Base-by-base conservation (phyloP, 1,140 invertebrate species). In the Drosophila gunungcola region DNA sequence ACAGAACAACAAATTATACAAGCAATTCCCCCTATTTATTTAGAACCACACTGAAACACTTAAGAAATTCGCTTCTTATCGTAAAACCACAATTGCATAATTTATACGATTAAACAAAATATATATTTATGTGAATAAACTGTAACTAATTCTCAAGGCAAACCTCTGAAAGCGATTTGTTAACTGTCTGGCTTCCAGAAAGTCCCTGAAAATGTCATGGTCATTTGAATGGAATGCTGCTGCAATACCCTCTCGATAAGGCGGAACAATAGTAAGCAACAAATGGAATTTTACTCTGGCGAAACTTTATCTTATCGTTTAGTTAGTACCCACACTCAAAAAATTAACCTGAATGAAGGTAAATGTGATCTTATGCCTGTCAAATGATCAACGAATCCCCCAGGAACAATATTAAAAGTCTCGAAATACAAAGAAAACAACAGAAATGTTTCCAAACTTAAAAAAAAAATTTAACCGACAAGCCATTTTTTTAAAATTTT, bases 81-180 rank as follows among this genome's bases (percentile, higher is more conserved):
- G 73, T 84, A 72, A 74, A 68, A 51, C 49, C 43, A 70, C 45
- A 81, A 81, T 67, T 78, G 63, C 73, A 86, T 75, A 88, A 76
- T 64, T 77, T 65, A 75, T 64, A 70, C 64, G 65, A 78, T 78
- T 62, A 78, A 78, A 78, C 51, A 70, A 84, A 60, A 84, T 64
- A 84, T 79, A 79, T 89, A 80, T 89, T 88, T 89, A 84, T 88
- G 84, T 88, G 84, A 88, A 88, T 88, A 88, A 88, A 88, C 79
- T 88, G 84, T 88, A 88, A 89, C 84, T 89, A 88, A 88, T 88
- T 88, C 84, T 88, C 84, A 88, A 88, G 84, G 84, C 84, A 89
- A 83, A 77, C 54, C 9, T 52, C 48, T 3, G n/a, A 32, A 57
- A 67, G 49, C 41, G 29, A 72, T 45, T 21, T 13, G 36, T 53